Percentiles rank a stretch among this genome's conserved stretches.
phyloP scores from a whole-genome alignment of 1,140 invertebrate species.

The Drosophila pruinosa region DNA sequence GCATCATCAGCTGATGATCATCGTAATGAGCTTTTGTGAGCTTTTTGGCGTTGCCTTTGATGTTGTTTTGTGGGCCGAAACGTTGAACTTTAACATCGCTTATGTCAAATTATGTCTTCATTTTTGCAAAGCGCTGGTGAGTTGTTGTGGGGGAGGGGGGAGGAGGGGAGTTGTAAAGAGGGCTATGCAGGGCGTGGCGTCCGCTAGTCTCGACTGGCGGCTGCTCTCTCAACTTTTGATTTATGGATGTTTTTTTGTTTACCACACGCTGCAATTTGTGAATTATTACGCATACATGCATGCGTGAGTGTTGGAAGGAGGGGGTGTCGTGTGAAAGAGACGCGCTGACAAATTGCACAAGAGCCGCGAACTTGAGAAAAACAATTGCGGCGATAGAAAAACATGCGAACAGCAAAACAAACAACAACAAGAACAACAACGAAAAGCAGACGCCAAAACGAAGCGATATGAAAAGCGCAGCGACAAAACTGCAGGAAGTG shows the following conservation, averaged over 20 bases:
- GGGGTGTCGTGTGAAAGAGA: not conserved
- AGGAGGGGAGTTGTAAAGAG: not conserved
- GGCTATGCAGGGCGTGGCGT: conserved; percentile 56
- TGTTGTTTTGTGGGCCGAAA: conserved; percentile 27
- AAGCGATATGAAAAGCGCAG: conserved; percentile 33
- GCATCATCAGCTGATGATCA: conserved; percentile 51
- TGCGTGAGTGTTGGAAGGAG: not conserved
- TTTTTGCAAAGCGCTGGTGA: conserved; percentile 28
- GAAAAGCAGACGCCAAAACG: conserved; percentile 30
- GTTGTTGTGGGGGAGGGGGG: not conserved
- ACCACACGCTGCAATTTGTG: conserved; percentile 68
- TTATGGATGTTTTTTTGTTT: conserved; percentile 73
- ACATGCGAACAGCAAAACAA: conserved; percentile 54
- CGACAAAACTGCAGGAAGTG: conserved; percentile 63
- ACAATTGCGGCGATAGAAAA: conserved; percentile 75
- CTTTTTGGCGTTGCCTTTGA: conserved; percentile 42
- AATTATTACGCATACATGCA: conserved; percentile 68
- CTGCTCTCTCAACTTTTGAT: conserved; percentile 21
- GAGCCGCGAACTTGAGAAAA: conserved; percentile 75
- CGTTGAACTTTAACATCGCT: conserved; percentile 76
- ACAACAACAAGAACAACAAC: conserved; percentile 11
- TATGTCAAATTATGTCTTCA: conserved; percentile 81
- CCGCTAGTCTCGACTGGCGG: conserved; percentile 26
- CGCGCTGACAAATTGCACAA: conserved; percentile 70
- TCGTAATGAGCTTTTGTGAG: conserved; percentile 1